These are phyloP conservation scores for Megaleporinus macrocephalus DNA, from an alignment of 2,113 vertebrate genomes.

Conservation along the genomic window DNA sequence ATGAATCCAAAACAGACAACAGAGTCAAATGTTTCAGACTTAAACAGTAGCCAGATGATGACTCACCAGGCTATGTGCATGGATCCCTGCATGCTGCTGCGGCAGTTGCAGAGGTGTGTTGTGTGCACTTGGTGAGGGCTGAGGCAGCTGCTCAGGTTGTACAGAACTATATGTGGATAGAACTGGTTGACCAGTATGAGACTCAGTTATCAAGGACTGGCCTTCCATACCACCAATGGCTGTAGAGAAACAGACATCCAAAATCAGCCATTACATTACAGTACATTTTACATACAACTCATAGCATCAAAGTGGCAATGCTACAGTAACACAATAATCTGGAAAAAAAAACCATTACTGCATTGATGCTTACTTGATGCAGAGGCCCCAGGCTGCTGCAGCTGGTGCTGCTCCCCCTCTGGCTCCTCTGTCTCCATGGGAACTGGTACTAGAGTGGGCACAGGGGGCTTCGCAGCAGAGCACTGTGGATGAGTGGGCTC, in stretches of 20 bases:
- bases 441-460: constrained; percentile 68
- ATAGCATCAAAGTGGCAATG: not conserved
- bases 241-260: constrained; percentile 15
- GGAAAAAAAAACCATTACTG: not conserved
- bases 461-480: constrained; percentile 51
- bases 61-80: constrained; percentile 42
- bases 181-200: constrained; percentile 54
- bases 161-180: constrained; percentile 47
- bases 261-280: not conserved
- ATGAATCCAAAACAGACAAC: not conserved
- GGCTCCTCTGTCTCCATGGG: constrained; percentile 88
- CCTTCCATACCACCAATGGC: constrained; percentile 34
- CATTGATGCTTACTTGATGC: constrained; percentile 40
- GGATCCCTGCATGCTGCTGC: constrained; percentile 35
- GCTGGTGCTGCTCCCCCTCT: constrained; percentile 88
- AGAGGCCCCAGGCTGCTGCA: constrained; percentile 76
- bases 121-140: constrained; percentile 40
- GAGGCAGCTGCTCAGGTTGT: constrained; percentile 64
- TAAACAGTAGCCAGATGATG: not conserved
- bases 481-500: constrained; percentile 57
- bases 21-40: not conserved
- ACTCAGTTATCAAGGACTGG: constrained; percentile 60
- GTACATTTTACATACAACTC: not conserved
- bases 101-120: constrained; percentile 23
- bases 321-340: not conserved